Evolutionary conservation across 2,888 invertebrate genomes (phyloP).

Genomic region (Drosophila macrospina): DNA sequence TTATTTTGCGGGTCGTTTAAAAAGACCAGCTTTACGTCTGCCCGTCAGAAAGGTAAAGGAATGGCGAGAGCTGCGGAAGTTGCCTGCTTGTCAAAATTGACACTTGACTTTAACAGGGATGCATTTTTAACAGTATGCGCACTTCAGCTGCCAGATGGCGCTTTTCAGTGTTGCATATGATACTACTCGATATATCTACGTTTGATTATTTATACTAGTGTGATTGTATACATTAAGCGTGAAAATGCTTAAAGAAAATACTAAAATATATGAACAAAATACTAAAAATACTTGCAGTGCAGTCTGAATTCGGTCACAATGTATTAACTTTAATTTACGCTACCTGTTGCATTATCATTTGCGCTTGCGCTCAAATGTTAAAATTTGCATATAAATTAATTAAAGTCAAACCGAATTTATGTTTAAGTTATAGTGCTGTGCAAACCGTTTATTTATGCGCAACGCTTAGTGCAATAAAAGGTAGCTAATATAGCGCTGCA

Average conservation of each 20-base stretch:
- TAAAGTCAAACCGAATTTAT: constrained; percentile 31
- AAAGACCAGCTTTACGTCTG: constrained; percentile 84
- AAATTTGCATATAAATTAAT: constrained; percentile 60
- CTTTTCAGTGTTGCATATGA: constrained; percentile 29
- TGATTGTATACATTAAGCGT: background rate
- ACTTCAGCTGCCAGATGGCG: constrained; percentile 35
- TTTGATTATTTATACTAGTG: background rate
- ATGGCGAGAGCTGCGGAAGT: constrained; percentile 81
- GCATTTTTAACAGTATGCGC: constrained; percentile 34
- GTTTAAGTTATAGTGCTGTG: constrained; percentile 22
- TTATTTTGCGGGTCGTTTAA: constrained; percentile 77
- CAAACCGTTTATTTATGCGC: background rate
- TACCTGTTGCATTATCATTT: constrained; percentile 58
- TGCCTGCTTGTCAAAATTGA: constrained; percentile 58
- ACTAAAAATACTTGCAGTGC: constrained; percentile 11
- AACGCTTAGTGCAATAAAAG: constrained; percentile 24
- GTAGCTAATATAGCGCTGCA: constrained; percentile 28
- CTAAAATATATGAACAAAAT: background rate
- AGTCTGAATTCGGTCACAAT: constrained; percentile 38
- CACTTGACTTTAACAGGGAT: constrained; percentile 55
- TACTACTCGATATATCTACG: constrained; percentile 25
- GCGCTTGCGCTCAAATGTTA: constrained; percentile 70
- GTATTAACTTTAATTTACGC: constrained; percentile 51
- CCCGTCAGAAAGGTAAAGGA: constrained; percentile 85
- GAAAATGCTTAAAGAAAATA: constrained; percentile 6